Conservation (phyloP, 2,888 invertebrate genomes). For the Torymus texanus region DNA sequence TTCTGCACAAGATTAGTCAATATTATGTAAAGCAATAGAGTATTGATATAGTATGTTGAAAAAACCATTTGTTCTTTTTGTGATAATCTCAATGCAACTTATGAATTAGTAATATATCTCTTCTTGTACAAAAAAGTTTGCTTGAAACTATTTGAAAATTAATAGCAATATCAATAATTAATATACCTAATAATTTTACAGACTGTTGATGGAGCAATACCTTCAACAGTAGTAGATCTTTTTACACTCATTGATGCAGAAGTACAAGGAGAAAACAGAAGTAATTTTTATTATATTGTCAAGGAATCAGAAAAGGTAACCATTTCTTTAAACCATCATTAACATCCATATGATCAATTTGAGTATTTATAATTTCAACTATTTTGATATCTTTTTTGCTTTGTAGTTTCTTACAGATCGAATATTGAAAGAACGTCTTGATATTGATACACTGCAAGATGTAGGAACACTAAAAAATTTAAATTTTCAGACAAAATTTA, state of each 20-base stretch:
- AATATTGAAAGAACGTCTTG: constrained; percentile 92
- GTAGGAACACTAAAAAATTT: constrained; percentile 92
- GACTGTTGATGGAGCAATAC: constrained; percentile 86
- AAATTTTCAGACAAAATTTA: constrained; percentile 94
- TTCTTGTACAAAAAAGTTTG: no score
- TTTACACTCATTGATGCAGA: constrained; percentile 91
- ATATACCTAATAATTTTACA: constrained; percentile 73
- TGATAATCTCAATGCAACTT: no score
- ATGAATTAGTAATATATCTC: no score
- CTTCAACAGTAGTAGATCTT: constrained; percentile 89
- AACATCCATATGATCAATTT: neutral
- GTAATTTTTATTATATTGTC: constrained; percentile 85
- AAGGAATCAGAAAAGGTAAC: constrained; percentile 86
- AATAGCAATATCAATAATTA: no score
- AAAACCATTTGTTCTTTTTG: no score
- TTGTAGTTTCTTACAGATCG: constrained; percentile 85
- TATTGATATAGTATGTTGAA: no score
- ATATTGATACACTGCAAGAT: constrained; percentile 95
- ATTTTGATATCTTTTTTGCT: constrained; percentile 22
- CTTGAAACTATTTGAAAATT: no score
- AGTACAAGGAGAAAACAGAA: constrained; percentile 85
- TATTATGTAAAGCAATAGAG: no score
- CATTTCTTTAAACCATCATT: neutral
- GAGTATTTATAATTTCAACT: constrained; percentile 3
- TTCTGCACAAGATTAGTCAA: neutral